A percentile compares a stretch with the other conserved stretches of the same genome.
phyloP scores from a whole-genome alignment of 2,797 vertebrate genomes.

The Apodemus agrarius region DNA sequence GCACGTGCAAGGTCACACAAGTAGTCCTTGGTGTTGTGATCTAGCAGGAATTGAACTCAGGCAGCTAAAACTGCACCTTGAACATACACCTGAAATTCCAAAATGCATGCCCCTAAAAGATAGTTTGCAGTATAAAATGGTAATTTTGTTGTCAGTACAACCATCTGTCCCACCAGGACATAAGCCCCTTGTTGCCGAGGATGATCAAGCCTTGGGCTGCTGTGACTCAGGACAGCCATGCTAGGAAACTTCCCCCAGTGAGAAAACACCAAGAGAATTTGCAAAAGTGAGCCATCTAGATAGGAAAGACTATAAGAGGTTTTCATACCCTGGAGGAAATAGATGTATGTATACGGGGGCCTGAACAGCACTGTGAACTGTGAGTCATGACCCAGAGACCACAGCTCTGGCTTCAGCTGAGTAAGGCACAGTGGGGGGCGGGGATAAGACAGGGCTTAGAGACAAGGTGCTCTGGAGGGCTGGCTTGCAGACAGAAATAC shows the following conservation, averaged over 20 bases:
- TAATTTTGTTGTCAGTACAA: neutral
- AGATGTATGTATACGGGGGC: fast-evolving
- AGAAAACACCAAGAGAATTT: neutral
- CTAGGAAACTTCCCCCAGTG: fast-evolving
- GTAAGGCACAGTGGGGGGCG: no score
- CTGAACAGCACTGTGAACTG: fast-evolving
- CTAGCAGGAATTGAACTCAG: neutral
- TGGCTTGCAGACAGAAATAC: neutral
- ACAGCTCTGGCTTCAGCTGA: no score
- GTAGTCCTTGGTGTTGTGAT: neutral
- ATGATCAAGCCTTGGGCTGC: no score
- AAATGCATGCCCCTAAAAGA: neutral
- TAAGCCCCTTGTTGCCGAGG: neutral
- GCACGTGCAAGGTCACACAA: neutral
- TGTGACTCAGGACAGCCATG: neutral
- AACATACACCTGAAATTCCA: neutral
- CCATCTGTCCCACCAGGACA: neutral
- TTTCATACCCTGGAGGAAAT: neutral
- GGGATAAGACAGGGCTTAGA: neutral
- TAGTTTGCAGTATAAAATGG: neutral
- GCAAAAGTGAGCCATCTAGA: no score
- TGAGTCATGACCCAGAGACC: neutral
- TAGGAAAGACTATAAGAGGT: neutral
- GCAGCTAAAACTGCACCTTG: neutral
- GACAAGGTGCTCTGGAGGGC: neutral